Base-by-base conservation (phyloP, 2,888 invertebrate genomes). In the Atethmia centrago region DNA sequence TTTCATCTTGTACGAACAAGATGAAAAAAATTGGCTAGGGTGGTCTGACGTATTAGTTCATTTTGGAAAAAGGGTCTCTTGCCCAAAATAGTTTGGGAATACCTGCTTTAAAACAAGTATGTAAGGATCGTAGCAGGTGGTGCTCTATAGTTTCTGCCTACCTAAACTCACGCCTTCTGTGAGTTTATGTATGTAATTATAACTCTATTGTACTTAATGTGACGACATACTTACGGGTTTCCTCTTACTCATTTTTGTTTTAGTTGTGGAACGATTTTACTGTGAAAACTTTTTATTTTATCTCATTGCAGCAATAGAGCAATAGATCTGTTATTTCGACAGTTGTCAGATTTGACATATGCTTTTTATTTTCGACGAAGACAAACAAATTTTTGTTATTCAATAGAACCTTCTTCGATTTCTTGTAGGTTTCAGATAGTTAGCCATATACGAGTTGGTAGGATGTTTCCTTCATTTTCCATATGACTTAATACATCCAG, bases 171-270 rank as follows among this genome's bases (percentile, higher is more conserved):
- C n/a, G n/a, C n/a, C n/a, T n/a, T n/a, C n/a, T n/a, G 25, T 8
- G 19, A 28, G 19, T 28, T 1, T 40, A 28, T 28, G 55, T 55
- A 28, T 19, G 55, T 55, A 31, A 28, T 16, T 28, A 21, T 7
- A 9, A 21, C 12, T 16, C 3, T 10, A 28, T 1, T 55, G 7
- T 64, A 21, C 14, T 8, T 58, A 45, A 10, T 67, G 16, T 36
- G 8, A 36, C 5, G 14, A 42, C 21, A 14, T 72, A 49, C 78
- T 55, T 73, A 73, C 73, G 16, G 31, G 2, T 56, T 49, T 76
- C 36, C 25, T 71, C 36, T n/a, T 76, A 45, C 1, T 31, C 76
- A 76, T 76, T 45, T 77, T 77, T 19, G 5, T 71, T 67, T 53
- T 75, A 42, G n/a, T 64, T 9, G 8, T n/a, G 19, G 12, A 47